A percentile compares a stretch with the other conserved stretches of the same genome.
Evolutionary conservation across 2,797 vertebrate species (phyloP).

Genomic region (Mus caroli): DNA sequence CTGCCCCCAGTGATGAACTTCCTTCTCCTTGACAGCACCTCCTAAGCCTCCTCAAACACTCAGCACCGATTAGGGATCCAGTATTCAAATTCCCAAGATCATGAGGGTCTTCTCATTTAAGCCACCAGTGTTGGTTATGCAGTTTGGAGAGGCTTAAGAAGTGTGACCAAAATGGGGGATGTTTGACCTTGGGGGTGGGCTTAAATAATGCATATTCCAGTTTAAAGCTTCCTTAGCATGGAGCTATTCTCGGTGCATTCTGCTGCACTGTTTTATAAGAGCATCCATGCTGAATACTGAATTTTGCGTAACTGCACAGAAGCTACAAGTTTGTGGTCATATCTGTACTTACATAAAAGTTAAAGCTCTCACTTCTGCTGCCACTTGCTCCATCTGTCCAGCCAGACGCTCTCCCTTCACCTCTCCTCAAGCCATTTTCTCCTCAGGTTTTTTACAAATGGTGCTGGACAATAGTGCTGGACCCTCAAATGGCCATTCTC

Average conservation of each 20-base stretch:
- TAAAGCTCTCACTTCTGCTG: neutral
- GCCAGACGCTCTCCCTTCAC: neutral
- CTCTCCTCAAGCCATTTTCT: neutral
- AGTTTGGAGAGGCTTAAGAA: neutral
- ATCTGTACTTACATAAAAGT: constrained; percentile 25
- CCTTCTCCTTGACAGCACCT: neutral
- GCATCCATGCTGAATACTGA: constrained; percentile 25
- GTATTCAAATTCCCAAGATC: neutral
- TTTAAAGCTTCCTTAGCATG: constrained; percentile 2
- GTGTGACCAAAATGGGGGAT: neutral
- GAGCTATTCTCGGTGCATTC: constrained; percentile 53
- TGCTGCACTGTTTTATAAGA: constrained; percentile 40
- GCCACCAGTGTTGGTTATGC: neutral
- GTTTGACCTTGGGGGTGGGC: neutral
- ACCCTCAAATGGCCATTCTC: neutral
- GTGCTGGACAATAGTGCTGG: no score
- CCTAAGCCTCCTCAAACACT: neutral
- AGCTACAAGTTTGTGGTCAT: constrained; percentile 10
- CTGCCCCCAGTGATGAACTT: neutral
- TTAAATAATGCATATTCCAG: constrained; percentile 20
- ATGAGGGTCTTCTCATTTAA: neutral
- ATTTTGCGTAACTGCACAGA: constrained; percentile 60
- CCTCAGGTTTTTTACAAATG: neutral
- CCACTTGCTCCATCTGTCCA: neutral
- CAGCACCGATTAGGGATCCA: neutral